Evolutionary conservation across 2,797 vertebrate genomes (phyloP).

Genomic region (Lerista edwardsae): DNA sequence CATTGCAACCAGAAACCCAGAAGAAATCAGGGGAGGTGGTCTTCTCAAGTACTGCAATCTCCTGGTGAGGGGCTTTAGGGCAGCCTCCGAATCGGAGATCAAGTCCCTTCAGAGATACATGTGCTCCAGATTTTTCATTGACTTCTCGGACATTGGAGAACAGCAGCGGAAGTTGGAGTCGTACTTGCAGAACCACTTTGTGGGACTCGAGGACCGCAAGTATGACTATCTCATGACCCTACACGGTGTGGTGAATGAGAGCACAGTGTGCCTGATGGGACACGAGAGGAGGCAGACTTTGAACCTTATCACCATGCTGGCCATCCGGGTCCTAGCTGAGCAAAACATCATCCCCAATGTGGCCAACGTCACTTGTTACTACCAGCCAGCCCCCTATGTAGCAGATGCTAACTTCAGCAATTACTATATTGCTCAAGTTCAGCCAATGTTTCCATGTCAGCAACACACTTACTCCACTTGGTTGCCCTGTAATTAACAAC

Average conservation of each 20-base stretch:
- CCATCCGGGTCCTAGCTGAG: slow-evolving; percentile 94
- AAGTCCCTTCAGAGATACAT: slow-evolving; percentile 98
- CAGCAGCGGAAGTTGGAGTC: slow-evolving; percentile 98
- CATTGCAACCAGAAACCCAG: slow-evolving; percentile 96
- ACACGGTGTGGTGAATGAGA: slow-evolving; percentile 97
- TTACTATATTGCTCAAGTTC: slow-evolving; percentile 98
- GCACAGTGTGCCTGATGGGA: slow-evolving; percentile 99
- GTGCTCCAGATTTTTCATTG: slow-evolving; percentile 99
- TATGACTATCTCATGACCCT: slow-evolving; percentile 99
- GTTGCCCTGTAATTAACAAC: slow-evolving; percentile 95
- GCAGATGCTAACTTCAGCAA: slow-evolving; percentile 98
- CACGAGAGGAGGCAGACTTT: slow-evolving; percentile 97
- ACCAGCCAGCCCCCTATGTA: slow-evolving; percentile 98
- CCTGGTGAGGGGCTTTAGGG: slow-evolving; percentile 93
- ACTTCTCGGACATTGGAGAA: slow-evolving; percentile 97
- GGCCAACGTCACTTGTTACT: slow-evolving; percentile 98
- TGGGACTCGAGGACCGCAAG: slow-evolving; percentile 98
- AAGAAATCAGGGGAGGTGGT: slow-evolving; percentile 96
- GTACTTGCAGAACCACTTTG: slow-evolving; percentile 99
- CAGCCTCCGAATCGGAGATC: slow-evolving; percentile 93
- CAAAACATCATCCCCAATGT: slow-evolving; percentile 98
- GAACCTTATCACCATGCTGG: slow-evolving; percentile 96
- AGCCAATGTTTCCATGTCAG: slow-evolving; percentile 95
- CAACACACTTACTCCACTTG: slow-evolving; percentile 95
- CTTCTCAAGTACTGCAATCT: slow-evolving; percentile 99